These are phyloP conservation scores for Tachysurus vachellii DNA, from an alignment of 2,113 vertebrate genomes.

Conservation along the genomic window DNA sequence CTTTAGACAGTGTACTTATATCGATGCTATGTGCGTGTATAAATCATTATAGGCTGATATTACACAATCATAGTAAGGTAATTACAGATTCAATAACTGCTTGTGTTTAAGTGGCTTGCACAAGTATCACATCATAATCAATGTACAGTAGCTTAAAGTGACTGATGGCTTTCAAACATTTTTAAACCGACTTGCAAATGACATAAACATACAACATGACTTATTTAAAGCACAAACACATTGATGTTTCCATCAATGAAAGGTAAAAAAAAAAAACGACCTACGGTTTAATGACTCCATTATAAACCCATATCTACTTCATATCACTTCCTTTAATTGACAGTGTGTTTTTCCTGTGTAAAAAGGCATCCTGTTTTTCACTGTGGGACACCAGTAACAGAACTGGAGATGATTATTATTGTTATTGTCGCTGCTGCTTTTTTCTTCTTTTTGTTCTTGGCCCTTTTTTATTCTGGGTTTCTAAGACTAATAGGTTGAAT, in stretches of 20 bases:
- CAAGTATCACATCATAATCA: neutral
- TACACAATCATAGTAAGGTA: neutral
- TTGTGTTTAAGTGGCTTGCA: neutral
- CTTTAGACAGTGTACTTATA: neutral
- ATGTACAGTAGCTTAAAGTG: no score
- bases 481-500: neutral
- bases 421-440: neutral
- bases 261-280: constrained; percentile 5
- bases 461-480: neutral
- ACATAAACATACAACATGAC: neutral
- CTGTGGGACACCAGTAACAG: neutral
- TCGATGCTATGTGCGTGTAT: neutral
- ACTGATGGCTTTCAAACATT: neutral
- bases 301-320: constrained; percentile 14
- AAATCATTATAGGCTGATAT: neutral
- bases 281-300: constrained; percentile 32
- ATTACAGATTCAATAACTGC: neutral
- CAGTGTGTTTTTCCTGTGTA: constrained; percentile 42
- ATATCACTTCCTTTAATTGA: constrained; percentile 38
- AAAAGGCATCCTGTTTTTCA: constrained; percentile 53
- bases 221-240: neutral
- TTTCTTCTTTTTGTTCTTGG: neutral
- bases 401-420: neutral
- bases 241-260: neutral
- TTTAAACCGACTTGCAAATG: neutral